Conservation (phyloP, 1,140 invertebrate species). For the Caenorhabditis brenneri region DNA sequence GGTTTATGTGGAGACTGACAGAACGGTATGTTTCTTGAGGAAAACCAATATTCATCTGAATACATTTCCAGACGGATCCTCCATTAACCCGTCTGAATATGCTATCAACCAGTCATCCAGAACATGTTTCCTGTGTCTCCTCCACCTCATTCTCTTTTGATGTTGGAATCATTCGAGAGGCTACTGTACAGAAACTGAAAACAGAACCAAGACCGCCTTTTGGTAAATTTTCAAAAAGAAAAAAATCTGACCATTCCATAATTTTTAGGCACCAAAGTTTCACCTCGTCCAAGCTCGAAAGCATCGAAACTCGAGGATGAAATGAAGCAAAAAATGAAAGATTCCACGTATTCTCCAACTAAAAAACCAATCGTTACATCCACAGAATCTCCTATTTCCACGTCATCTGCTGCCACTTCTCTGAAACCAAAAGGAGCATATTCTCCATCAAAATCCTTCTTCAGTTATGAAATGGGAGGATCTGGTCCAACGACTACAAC, state of each 20-base stretch:
- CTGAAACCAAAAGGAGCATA: conserved; percentile 9
- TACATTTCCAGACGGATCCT: conserved; percentile 25
- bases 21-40: background rate
- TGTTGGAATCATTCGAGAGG: conserved; percentile 19
- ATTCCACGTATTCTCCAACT: background rate
- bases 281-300: conserved; percentile 6
- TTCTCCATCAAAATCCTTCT: conserved; percentile 25
- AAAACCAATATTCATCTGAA: background rate
- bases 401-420: background rate
- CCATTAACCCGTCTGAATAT: conserved; percentile 23
- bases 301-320: background rate
- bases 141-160: conserved; percentile 26
- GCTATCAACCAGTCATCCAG: background rate
- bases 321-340: background rate
- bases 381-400: background rate
- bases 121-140: conserved; percentile 7
- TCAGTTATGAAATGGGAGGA: conserved; percentile 24
- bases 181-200: conserved; percentile 29
- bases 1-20: conserved; percentile 40
- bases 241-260: background rate
- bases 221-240: background rate
- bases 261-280: conserved; percentile 1
- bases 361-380: background rate
- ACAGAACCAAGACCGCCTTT: conserved; percentile 26
- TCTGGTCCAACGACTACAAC: background rate